A percentile compares a stretch with the other conserved stretches of the same genome.
These are phyloP conservation scores for Marmota flaviventris DNA, from an alignment of 2,113 vertebrate species.

Conservation along the genomic window DNA sequence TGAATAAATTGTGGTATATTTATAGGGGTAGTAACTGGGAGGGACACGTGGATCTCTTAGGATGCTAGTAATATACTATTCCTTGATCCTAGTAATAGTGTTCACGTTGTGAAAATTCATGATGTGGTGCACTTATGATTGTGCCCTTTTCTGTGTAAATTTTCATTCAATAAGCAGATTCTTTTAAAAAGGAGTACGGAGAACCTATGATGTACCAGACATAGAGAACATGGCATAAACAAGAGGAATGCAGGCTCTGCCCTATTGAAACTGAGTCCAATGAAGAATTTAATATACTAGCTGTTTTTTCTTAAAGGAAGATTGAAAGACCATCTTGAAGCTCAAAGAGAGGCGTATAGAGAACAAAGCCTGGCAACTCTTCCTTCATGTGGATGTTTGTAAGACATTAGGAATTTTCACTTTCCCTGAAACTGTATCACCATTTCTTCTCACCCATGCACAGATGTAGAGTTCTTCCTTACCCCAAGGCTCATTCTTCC, in stretches of 20 bases:
- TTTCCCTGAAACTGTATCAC: background rate
- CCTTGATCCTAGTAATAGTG: background rate
- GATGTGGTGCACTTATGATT: background rate
- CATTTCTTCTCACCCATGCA: background rate
- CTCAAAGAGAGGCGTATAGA: background rate
- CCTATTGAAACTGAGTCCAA: background rate
- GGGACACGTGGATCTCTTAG: background rate
- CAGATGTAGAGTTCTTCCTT: background rate
- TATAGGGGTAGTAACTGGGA: background rate
- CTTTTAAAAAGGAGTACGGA: background rate
- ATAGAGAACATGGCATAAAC: background rate
- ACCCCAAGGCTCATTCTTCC: background rate
- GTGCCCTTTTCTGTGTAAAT: background rate
- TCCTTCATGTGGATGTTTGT: background rate
- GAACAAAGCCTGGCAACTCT: background rate
- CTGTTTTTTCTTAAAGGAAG: background rate
- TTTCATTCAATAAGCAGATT: background rate
- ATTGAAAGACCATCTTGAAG: background rate
- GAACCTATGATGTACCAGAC: background rate
- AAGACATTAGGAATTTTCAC: background rate
- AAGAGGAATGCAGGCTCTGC: background rate
- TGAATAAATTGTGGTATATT: background rate
- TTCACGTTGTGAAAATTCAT: background rate
- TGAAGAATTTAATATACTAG: background rate
- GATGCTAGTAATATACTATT: background rate